Conservation (phyloP, 1,140 invertebrate genomes). For the Drosophila funebris region DNA sequence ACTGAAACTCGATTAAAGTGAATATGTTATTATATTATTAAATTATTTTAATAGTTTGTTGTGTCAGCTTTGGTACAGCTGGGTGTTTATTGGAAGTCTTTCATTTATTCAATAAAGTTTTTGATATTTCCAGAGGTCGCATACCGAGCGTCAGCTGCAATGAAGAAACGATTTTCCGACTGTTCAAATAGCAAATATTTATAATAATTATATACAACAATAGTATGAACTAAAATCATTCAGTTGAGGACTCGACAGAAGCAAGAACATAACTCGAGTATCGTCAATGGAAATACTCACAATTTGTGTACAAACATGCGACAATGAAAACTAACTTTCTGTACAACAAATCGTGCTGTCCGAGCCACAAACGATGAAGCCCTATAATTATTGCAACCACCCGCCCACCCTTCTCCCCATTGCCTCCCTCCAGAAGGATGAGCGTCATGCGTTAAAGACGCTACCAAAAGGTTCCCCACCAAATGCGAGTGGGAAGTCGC, state of each 20-base stretch:
- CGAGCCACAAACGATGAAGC: not conserved
- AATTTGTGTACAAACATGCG: constrained; percentile 78
- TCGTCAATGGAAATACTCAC: constrained; percentile 22
- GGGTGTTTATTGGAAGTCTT: not conserved
- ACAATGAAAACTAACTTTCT: constrained; percentile 77
- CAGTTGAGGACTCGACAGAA: not conserved
- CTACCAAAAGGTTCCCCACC: constrained; percentile 13
- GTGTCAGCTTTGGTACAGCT: not conserved
- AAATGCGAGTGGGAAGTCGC: not conserved
- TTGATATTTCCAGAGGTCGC: not conserved
- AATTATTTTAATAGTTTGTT: not conserved
- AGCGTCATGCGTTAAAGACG: constrained; percentile 74
- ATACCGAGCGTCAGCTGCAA: constrained; percentile 23
- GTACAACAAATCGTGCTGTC: constrained; percentile 67
- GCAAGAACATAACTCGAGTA: not conserved
- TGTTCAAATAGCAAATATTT: constrained; percentile 64
- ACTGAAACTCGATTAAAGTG: not conserved
- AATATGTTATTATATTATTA: not conserved
- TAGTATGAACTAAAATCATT: constrained; percentile 64
- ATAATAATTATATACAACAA: constrained; percentile 70
- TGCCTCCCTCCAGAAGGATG: constrained; percentile 34
- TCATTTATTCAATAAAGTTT: not conserved
- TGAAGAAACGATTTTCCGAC: constrained; percentile 24
- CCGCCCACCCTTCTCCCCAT: not conserved
- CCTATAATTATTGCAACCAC: constrained; percentile 47